Percentiles rank a stretch among this genome's conserved stretches.
These are phyloP conservation scores for Hylaea fasciaria DNA, from an alignment of 2,888 invertebrate genomes.

Conservation along the genomic window DNA sequence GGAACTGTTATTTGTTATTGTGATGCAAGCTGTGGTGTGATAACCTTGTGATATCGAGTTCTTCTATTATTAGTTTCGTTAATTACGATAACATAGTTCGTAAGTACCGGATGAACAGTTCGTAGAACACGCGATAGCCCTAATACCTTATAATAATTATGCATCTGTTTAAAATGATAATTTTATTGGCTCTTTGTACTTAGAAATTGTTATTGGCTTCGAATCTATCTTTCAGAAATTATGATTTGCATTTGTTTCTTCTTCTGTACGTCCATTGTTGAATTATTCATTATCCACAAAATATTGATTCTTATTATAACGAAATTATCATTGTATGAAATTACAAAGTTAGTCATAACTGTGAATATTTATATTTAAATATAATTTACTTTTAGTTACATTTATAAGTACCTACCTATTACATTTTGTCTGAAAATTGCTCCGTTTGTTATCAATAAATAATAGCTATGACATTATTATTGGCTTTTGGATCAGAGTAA, in stretches of 20 bases:
- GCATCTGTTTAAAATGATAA: conserved; percentile 56
- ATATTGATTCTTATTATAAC: conserved; percentile 12
- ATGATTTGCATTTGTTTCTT: conserved; percentile 15
- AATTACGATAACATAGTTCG: conserved; percentile 61
- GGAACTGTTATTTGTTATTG: conserved; percentile 27
- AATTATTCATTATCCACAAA: conserved; percentile 22
- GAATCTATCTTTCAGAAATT: too few relatives aligned
- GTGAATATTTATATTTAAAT: conserved; percentile 3
- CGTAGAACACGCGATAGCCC: conserved; percentile 80
- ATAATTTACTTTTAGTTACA: background rate
- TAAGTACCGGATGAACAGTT: conserved; percentile 67
- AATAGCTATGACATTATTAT: background rate
- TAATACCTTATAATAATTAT: conserved; percentile 53
- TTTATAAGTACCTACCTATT: background rate
- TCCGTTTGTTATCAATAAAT: conserved; percentile 18
- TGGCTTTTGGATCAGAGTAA: background rate
- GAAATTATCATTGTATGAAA: conserved; percentile 16
- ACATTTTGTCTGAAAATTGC: conserved; percentile 13
- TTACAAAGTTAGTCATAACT: conserved; percentile 27
- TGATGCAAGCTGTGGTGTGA: conserved; percentile 56
- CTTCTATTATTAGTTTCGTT: conserved; percentile 54
- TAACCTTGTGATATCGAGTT: conserved; percentile 76
- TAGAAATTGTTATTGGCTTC: conserved; percentile 53
- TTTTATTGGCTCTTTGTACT: conserved; percentile 78
- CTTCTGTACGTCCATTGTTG: conserved; percentile 31